phyloP scores from a whole-genome alignment of 2,888 invertebrate genomes.

The Aporophyla nigra region DNA sequence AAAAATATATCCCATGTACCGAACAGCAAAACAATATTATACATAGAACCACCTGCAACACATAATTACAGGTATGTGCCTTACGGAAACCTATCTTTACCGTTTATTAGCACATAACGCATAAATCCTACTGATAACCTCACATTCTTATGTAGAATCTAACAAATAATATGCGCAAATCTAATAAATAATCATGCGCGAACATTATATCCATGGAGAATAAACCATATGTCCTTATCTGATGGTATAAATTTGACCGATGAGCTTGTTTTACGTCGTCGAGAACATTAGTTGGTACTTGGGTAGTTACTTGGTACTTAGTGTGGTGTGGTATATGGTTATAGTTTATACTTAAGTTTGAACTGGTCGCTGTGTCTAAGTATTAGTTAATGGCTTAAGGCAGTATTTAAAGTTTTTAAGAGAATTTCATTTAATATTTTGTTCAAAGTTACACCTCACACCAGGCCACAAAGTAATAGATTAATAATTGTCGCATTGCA shows the following conservation, averaged over 20 bases:
- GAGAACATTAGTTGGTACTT: constrained; percentile 24
- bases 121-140: constrained; percentile 60
- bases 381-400: no score
- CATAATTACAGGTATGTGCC: constrained; percentile 11
- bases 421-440: no score
- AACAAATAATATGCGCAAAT: constrained; percentile 54
- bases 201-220: constrained; percentile 48
- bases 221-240: constrained; percentile 45
- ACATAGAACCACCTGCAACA: neutral
- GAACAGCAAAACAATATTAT: neutral
- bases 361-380: neutral
- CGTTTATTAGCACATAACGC: constrained; percentile 44
- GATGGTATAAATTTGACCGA: constrained; percentile 46
- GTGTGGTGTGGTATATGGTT: constrained; percentile 18
- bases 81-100: constrained; percentile 42
- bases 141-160: constrained; percentile 59
- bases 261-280: constrained; percentile 42
- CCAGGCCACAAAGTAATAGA: no score
- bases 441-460: no score
- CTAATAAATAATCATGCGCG: constrained; percentile 50
- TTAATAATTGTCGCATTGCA: no score
- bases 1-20: no score
- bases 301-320: neutral
- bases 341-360: neutral
- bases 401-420: no score